Conservation (phyloP, 2,888 invertebrate genomes). For the Melikaiella ostensackeni region DNA sequence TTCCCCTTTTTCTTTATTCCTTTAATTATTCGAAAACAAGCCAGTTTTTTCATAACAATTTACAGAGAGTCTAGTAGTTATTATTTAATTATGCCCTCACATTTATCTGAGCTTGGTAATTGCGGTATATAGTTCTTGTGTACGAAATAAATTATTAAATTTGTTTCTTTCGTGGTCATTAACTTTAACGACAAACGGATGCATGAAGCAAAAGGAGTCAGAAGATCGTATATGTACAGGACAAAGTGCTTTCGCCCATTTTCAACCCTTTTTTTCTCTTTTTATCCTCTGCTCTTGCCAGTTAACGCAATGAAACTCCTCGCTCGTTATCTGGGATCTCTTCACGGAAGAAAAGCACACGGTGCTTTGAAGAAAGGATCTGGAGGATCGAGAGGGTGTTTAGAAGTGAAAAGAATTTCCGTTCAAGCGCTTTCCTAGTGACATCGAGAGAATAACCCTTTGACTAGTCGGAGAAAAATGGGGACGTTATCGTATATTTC, state of each 20-base stretch:
- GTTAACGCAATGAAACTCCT: constrained; percentile 37
- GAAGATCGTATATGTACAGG: constrained; percentile 7
- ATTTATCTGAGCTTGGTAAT: neutral
- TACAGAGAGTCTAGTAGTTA: neutral
- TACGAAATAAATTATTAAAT: neutral
- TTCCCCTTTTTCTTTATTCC: too few relatives aligned
- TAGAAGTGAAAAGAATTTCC: constrained; percentile 31
- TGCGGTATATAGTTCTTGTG: neutral
- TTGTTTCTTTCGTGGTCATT: constrained; percentile 8
- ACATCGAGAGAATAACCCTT: constrained; percentile 9
- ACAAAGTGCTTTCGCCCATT: constrained; percentile 6
- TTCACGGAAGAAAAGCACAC: constrained; percentile 25
- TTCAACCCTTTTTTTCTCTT: constrained; percentile 8
- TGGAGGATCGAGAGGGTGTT: constrained; percentile 20
- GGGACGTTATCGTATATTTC: neutral
- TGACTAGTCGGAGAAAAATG: neutral
- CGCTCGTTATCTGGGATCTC: constrained; percentile 31
- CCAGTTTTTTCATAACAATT: neutral
- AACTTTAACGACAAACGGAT: constrained; percentile 16
- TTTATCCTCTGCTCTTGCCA: neutral
- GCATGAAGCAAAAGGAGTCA: constrained; percentile 9
- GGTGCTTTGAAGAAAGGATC: constrained; percentile 28
- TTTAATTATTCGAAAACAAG: neutral
- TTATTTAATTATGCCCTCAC: neutral
- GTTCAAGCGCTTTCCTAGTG: constrained; percentile 4